Conservation (phyloP, 2,797 vertebrate genomes). For the Antrozous pallidus region DNA sequence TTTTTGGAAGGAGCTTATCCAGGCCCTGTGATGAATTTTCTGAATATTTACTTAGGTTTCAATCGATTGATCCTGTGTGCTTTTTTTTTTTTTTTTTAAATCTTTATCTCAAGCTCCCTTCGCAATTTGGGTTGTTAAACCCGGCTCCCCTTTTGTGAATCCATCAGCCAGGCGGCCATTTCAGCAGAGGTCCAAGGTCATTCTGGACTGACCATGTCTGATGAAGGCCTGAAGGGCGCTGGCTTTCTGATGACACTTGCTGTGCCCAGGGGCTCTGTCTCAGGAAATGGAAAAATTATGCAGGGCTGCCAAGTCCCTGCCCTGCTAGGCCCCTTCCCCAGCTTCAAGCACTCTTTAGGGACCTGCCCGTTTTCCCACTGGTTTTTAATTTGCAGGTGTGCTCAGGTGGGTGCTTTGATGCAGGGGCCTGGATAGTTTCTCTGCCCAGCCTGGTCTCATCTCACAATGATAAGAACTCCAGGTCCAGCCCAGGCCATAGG, state of each 20-base stretch:
- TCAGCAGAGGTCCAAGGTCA: not conserved
- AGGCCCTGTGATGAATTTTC: not conserved
- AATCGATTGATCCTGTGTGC: not conserved
- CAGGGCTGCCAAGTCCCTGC: not conserved
- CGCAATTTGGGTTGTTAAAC: not conserved
- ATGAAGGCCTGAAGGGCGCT: not conserved
- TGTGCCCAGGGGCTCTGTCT: not conserved
- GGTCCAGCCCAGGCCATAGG: not conserved
- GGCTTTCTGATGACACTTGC: not conserved
- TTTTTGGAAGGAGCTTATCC: not conserved
- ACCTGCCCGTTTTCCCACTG: not conserved
- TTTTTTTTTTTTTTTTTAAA: not conserved
- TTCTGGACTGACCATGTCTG: not conserved
- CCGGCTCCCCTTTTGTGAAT: not conserved
- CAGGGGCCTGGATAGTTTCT: not conserved
- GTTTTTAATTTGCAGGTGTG: not conserved
- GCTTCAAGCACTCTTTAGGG: not conserved
- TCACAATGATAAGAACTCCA: not conserved
- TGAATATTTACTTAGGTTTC: not conserved
- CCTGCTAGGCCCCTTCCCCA: fast-evolving
- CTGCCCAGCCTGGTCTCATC: not conserved
- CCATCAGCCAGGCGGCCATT: not conserved
- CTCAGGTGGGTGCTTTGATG: fast-evolving
- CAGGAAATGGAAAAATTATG: not conserved
- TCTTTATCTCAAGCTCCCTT: not conserved